These are phyloP conservation scores for Megaleporinus macrocephalus DNA, from an alignment of 2,113 vertebrate species.

Conservation along the genomic window DNA sequence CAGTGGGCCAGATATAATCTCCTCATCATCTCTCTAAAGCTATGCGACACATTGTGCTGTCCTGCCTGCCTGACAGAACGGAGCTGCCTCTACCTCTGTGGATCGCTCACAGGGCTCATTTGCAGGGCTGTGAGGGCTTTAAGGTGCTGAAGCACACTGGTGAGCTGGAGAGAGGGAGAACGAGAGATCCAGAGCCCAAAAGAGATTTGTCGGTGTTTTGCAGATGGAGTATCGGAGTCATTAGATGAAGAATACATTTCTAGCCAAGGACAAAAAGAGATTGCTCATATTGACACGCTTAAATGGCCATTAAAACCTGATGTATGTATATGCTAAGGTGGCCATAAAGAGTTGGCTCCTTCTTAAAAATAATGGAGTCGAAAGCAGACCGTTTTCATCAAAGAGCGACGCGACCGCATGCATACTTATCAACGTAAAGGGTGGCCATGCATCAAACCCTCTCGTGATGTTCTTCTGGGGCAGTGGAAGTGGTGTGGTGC, in stretches of 20 bases:
- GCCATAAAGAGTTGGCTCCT: neutral
- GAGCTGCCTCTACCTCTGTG: neutral
- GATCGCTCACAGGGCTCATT: conserved; percentile 33
- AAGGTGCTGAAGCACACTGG: neutral
- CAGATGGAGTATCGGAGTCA: conserved; percentile 5
- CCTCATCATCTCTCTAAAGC: conserved; percentile 25
- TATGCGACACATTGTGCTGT: neutral
- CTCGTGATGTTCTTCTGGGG: neutral
- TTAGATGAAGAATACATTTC: conserved; percentile 28
- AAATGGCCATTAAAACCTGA: conserved; percentile 22
- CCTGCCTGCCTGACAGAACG: conserved; percentile 5
- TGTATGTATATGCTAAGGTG: conserved; percentile 1
- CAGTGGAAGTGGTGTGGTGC: neutral
- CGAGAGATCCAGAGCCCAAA: neutral
- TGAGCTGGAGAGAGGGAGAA: neutral
- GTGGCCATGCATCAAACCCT: neutral
- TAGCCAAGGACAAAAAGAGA: conserved; percentile 19
- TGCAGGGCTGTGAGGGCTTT: conserved; percentile 28
- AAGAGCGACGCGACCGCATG: neutral
- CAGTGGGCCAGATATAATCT: conserved; percentile 23
- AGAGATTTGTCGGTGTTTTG: neutral
- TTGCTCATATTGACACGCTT: conserved; percentile 26
- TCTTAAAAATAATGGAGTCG: conserved; percentile 19
- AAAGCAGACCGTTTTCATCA: conserved; percentile 19
- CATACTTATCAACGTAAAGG: neutral